Conservation (phyloP, 2,113 vertebrate species). For the Lamprotornis superbus region DNA sequence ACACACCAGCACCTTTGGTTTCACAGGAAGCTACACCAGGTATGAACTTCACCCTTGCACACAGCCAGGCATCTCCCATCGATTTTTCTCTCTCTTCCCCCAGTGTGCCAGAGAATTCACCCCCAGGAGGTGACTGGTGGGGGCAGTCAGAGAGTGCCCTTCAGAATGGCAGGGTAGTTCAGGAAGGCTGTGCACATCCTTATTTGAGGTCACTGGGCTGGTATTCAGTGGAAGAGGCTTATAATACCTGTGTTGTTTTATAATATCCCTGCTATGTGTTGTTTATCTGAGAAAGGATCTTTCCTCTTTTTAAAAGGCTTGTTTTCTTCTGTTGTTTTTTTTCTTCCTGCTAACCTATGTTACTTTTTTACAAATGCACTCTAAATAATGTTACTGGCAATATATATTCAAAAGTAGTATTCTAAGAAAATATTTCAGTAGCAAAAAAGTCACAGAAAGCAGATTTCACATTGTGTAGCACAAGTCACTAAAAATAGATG, state of each 20-base stretch:
- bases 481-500: not conserved
- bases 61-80: not conserved
- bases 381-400: not conserved
- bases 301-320: not conserved
- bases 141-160: not conserved
- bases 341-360: not conserved
- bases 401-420: not conserved
- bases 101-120: not conserved
- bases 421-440: not conserved
- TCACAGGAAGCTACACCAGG: not conserved
- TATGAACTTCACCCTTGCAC: not conserved
- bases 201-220: not conserved
- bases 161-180: not conserved
- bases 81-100: not conserved
- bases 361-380: not conserved
- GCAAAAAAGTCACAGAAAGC: not conserved
- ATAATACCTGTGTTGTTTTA: too few species aligned
- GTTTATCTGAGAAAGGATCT: not conserved
- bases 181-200: not conserved
- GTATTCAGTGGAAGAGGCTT: not conserved
- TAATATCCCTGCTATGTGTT: too few species aligned
- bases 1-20: not conserved
- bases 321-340: not conserved
- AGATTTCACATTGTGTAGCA: not conserved
- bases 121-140: not conserved